Evolutionary conservation across 2,888 invertebrate genomes (phyloP).

Genomic region (Strigamia transsilvanica): DNA sequence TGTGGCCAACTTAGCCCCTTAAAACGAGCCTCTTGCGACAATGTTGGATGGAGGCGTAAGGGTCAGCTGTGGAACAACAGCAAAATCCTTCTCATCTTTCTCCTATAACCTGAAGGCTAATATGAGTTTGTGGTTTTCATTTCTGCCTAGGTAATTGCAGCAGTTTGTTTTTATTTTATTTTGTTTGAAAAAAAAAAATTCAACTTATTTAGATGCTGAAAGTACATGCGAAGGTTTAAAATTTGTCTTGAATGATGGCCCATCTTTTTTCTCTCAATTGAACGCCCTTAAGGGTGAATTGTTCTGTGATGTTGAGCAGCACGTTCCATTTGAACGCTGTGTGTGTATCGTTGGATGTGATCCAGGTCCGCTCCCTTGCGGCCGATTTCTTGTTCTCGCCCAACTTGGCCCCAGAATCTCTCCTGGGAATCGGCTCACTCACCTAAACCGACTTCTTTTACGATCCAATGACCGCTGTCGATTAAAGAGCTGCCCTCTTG

Average conservation of each 20-base stretch:
- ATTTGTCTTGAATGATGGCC: not conserved
- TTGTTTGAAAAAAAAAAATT: not conserved
- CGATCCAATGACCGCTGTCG: slow-evolving; percentile 45
- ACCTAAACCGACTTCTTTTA: slow-evolving; percentile 49
- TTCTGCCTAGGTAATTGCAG: not conserved
- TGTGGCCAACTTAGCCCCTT: not conserved
- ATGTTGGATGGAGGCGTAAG: not conserved
- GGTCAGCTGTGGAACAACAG: slow-evolving; percentile 6
- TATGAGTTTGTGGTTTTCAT: not conserved
- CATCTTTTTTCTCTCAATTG: slow-evolving; percentile 41
- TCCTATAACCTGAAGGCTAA: not conserved
- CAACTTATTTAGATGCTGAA: too few relatives aligned
- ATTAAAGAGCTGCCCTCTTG: slow-evolving; percentile 37
- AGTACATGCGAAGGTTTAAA: not conserved
- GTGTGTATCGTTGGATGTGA: slow-evolving; percentile 49
- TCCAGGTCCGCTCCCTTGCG: slow-evolving; percentile 42
- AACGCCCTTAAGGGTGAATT: slow-evolving; percentile 46
- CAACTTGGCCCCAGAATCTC: slow-evolving; percentile 46
- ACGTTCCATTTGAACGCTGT: slow-evolving; percentile 45
- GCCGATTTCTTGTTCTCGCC: slow-evolving; percentile 42
- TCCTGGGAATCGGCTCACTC: slow-evolving; percentile 38
- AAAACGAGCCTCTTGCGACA: slow-evolving; percentile 26
- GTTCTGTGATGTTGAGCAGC: slow-evolving; percentile 45
- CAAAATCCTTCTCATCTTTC: slow-evolving; percentile 7
- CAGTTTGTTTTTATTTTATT: not conserved